These are phyloP conservation scores for Tipula vernalis DNA, from an alignment of 2,888 invertebrate genomes.

Conservation along the genomic window DNA sequence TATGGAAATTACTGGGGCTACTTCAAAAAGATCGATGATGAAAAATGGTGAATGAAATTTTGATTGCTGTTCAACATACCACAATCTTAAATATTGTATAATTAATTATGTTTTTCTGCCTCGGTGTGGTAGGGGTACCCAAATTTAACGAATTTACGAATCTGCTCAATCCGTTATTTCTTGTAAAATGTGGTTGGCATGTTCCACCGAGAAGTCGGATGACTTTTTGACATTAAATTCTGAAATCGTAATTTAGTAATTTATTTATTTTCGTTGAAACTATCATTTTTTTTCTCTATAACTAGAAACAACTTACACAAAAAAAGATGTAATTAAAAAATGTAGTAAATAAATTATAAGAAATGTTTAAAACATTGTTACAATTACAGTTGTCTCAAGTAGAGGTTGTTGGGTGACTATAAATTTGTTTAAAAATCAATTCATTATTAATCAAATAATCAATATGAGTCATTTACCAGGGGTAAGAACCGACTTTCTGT, in stretches of 20 bases:
- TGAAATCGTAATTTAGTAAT: not conserved
- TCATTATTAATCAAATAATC: not conserved
- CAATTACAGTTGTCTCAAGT: not conserved
- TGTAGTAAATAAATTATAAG: not conserved
- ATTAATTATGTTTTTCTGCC: too few relatives aligned
- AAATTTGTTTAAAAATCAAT: not conserved
- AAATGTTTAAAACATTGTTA: not conserved
- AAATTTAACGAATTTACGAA: too few relatives aligned
- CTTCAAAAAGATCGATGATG: too few relatives aligned
- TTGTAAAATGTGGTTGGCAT: too few relatives aligned
- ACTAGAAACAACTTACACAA: not conserved
- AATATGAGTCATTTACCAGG: not conserved
- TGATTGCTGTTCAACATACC: too few relatives aligned
- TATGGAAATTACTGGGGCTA: too few relatives aligned
- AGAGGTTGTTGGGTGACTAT: not conserved
- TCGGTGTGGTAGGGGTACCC: too few relatives aligned
- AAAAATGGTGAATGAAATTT: too few relatives aligned
- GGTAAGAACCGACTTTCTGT: not conserved
- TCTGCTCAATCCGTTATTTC: too few relatives aligned
- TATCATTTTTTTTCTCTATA: not conserved
- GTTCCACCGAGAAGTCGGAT: too few relatives aligned
- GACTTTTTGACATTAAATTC: not conserved
- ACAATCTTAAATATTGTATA: too few relatives aligned
- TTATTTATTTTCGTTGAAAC: not conserved
- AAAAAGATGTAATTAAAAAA: not conserved